Conservation (phyloP, 1,140 invertebrate species). For the Zaprionus africanus region DNA sequence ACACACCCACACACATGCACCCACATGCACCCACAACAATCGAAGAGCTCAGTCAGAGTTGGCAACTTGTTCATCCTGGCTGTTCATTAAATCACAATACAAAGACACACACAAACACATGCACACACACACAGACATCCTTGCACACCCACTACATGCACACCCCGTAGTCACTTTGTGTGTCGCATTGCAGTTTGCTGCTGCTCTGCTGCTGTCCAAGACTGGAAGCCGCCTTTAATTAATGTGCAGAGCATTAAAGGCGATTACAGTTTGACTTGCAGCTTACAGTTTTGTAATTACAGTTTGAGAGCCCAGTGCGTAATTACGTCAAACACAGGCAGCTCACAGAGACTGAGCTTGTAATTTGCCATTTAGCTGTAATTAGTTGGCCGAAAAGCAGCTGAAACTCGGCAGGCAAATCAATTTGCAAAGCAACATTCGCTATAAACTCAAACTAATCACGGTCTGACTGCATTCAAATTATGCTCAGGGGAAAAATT, state of each 20-base stretch:
- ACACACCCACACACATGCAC: not conserved
- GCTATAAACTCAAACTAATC: not conserved
- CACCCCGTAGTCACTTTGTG: not conserved
- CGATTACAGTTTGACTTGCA: conserved; percentile 45
- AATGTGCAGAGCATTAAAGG: conserved; percentile 61
- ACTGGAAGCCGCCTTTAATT: conserved; percentile 51
- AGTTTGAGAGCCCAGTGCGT: conserved; percentile 19
- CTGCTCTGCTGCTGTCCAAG: not conserved
- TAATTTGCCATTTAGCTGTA: conserved; percentile 12
- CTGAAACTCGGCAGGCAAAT: not conserved
- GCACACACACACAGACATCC: not conserved
- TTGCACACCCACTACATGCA: not conserved
- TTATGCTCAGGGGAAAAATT: no score
- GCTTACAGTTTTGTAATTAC: conserved; percentile 35
- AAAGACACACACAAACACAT: not conserved
- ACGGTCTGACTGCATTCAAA: no score
- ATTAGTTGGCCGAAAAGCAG: not conserved
- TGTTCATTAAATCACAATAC: conserved; percentile 42
- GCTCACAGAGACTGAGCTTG: not conserved
- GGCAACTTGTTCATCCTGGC: conserved; percentile 52
- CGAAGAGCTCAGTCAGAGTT: not conserved
- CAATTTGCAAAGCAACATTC: not conserved
- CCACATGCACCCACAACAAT: conserved; percentile 3
- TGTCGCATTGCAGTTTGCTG: not conserved
- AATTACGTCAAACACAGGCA: conserved; percentile 12